Percentiles rank a stretch among this genome's conserved stretches.
phyloP scores from a whole-genome alignment of 2,888 invertebrate species.

The Crossocerus cetratus region DNA sequence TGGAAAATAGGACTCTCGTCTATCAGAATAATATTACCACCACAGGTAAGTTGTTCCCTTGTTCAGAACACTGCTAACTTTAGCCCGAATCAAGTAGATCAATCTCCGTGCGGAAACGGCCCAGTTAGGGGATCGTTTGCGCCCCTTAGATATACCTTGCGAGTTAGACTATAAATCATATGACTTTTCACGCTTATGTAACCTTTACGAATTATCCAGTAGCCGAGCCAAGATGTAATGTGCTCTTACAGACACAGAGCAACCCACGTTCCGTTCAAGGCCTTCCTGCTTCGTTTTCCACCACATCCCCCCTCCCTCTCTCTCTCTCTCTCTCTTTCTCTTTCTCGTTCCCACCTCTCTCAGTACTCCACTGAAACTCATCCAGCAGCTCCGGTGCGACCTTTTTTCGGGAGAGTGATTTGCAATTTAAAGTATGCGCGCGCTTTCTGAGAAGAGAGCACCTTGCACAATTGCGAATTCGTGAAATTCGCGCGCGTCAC shows the following conservation, averaged over 20 bases:
- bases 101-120: not conserved
- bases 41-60: constrained; percentile 17
- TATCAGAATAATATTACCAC: constrained; percentile 54
- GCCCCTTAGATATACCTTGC: not conserved
- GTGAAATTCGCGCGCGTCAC: no score
- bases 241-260: not conserved
- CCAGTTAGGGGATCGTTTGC: not conserved
- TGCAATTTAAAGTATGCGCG: no score
- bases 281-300: not conserved
- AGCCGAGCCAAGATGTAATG: not conserved
- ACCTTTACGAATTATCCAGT: not conserved
- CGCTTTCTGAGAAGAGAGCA: no score
- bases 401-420: no score
- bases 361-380: not conserved
- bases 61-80: not conserved
- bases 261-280: not conserved
- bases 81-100: not conserved
- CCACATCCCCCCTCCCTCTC: no score
- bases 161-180: not conserved
- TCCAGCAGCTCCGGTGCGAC: no score
- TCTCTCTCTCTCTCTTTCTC: no score
- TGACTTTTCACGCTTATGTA: not conserved
- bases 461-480: no score
- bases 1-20: constrained; percentile 24
- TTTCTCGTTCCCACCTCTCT: not conserved